Evolutionary conservation across 2,797 vertebrate species (phyloP).

Genomic region (Loris lydekkerianus): DNA sequence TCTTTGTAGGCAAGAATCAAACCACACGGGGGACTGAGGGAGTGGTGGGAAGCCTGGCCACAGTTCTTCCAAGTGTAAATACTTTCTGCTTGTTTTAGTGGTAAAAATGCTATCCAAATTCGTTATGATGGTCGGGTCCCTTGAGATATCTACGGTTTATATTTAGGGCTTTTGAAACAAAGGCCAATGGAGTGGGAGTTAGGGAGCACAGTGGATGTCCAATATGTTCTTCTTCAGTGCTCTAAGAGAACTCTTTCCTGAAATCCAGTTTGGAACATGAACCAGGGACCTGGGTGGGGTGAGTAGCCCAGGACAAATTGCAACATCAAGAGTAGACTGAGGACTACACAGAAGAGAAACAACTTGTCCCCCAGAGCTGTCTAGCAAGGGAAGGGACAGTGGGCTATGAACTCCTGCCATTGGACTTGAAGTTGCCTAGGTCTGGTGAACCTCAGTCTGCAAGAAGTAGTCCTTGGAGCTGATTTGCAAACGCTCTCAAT

Average conservation of each 20-base stretch:
- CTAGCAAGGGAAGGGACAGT: not conserved
- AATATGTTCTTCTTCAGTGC: not conserved
- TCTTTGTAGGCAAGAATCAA: slow-evolving; percentile 48
- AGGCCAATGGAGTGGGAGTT: not conserved
- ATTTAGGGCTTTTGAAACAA: not conserved
- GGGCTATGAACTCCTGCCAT: not conserved
- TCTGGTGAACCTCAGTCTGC: not conserved
- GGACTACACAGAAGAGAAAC: not conserved
- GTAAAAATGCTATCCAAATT: not conserved
- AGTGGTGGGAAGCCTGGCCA: not conserved
- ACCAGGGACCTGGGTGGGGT: no score
- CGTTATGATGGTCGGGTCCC: not conserved
- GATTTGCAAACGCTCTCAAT: not conserved
- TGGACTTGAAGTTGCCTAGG: not conserved
- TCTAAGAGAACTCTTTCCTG: not conserved
- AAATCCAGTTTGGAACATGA: not conserved
- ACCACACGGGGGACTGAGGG: not conserved
- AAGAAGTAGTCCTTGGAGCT: not conserved
- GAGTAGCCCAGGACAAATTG: not conserved
- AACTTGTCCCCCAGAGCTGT: not conserved
- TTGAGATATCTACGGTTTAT: not conserved
- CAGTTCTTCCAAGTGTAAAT: not conserved
- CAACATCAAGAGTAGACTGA: not conserved
- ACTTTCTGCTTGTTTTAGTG: not conserved
- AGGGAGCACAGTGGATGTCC: not conserved